These are phyloP conservation scores for Tenrec ecaudatus DNA, from an alignment of 2,113 vertebrate species.

Conservation along the genomic window DNA sequence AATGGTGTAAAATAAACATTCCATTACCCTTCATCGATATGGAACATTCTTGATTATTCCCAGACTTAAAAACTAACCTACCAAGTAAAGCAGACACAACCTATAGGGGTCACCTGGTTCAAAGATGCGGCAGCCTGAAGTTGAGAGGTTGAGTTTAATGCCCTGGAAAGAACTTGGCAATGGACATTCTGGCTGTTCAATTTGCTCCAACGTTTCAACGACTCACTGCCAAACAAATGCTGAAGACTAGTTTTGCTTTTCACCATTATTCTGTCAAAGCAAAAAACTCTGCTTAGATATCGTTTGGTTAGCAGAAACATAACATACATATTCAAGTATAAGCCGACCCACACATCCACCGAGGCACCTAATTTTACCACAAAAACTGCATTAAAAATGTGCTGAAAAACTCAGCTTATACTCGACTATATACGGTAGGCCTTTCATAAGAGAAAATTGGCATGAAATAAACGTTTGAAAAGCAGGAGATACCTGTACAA, in stretches of 20 bases:
- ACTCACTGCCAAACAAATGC: background rate
- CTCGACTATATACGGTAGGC: background rate
- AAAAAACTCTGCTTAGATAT: background rate
- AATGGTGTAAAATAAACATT: background rate
- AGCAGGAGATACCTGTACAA: slow-evolving; percentile 57
- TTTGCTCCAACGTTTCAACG: background rate
- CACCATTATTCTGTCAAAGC: background rate
- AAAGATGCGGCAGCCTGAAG: background rate
- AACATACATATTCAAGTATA: too few relatives aligned
- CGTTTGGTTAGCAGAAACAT: background rate
- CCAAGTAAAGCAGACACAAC: background rate
- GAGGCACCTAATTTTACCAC: too few relatives aligned
- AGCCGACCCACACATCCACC: too few relatives aligned
- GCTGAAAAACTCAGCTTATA: too few relatives aligned
- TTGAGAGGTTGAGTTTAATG: background rate
- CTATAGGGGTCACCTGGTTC: background rate
- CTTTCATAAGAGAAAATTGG: background rate
- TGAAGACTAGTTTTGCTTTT: background rate
- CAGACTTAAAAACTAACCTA: background rate
- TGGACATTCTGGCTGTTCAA: background rate
- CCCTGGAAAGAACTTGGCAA: background rate
- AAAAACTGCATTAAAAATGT: too few relatives aligned
- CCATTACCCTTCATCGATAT: background rate
- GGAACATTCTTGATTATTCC: background rate
- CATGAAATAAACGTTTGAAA: background rate